phyloP scores from a whole-genome alignment of 2,888 invertebrate genomes.

The Fragum fragum region DNA sequence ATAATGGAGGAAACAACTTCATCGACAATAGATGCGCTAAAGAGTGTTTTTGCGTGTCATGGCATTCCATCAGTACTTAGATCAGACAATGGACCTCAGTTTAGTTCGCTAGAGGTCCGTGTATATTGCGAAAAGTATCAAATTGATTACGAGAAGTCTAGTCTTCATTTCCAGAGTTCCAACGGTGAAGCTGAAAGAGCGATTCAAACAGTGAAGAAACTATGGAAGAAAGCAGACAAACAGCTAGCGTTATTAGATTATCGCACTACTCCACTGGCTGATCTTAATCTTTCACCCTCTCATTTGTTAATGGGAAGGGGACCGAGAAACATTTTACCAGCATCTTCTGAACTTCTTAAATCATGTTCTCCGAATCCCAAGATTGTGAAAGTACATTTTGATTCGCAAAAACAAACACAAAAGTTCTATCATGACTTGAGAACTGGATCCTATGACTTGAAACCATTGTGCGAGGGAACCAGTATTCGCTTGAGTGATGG shows the following conservation, averaged over 20 bases:
- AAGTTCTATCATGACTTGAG: conserved; percentile 33
- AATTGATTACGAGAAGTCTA: conserved; percentile 65
- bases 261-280: conserved; percentile 61
- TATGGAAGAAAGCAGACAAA: conserved; percentile 66
- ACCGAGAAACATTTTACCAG: conserved; percentile 62
- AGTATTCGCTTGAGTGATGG: conserved; percentile 8
- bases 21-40: conserved; percentile 38
- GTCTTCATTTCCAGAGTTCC: conserved; percentile 65
- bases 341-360: conserved; percentile 39
- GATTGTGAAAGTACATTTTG: conserved; percentile 28
- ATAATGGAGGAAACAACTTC: conserved; percentile 43
- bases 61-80: conserved; percentile 51
- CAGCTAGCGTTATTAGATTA: conserved; percentile 58
- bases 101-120: conserved; percentile 55
- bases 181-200: conserved; percentile 73
- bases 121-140: conserved; percentile 53
- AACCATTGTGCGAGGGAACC: conserved; percentile 1
- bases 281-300: conserved; percentile 53
- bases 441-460: conserved; percentile 20
- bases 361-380: conserved; percentile 29
- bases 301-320: conserved; percentile 65
- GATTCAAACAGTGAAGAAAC: conserved; percentile 66
- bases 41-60: conserved; percentile 51
- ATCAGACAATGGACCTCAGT: conserved; percentile 66
- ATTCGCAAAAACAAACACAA: conserved; percentile 39